Base-by-base conservation (phyloP, 2,888 invertebrate species). In the Drosophila koepferae region DNA sequence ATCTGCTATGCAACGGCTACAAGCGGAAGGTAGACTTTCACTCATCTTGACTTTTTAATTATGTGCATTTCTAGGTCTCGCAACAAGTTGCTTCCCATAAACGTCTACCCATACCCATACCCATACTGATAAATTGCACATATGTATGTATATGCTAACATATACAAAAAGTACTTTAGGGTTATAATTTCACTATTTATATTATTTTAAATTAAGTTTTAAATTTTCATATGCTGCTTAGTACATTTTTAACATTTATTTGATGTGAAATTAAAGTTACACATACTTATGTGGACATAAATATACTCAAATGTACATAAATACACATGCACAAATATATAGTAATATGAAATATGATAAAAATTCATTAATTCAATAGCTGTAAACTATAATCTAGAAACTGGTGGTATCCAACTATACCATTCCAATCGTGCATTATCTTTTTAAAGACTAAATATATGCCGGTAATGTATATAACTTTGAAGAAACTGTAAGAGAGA, bases 241-340 rank as follows among this genome's bases (percentile, higher is more conserved):
- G 14, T 48, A 80, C 89, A 91, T 91, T 91, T 91, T 81, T 91
- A 91, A 90, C 86, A 91, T 90, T 91, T 91, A 85, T 91, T 90
- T 84, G 81, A 89, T 82, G 69, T 70, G 73, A 82, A 73, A 63
- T 80, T 72, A 49, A 60, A 58, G 73, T 63, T 67, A 68, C 74
- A 77, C 44, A 61, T 48, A 66, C 69, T 79, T 63, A 28, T 28
- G 28, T 5, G 28, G 63, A 74, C 49, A 67, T 62, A 77, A 63
- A 63, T 79, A 80, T 71, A 74, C 74, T 78, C 60, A 78, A 66
- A 77, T 80, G 79, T 82, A 79, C 60, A 81, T 78, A 81, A n/a
- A 62, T 63, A 70, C 62, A 77, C 60, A 75, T 74, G 14, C 54
- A 48, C 40, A 77, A 53, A 77, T 69, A 78, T 55, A 53, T 59